These are phyloP conservation scores for Actinia equina DNA, from an alignment of 64 coral and sea anemone species.

Conservation along the genomic window DNA sequence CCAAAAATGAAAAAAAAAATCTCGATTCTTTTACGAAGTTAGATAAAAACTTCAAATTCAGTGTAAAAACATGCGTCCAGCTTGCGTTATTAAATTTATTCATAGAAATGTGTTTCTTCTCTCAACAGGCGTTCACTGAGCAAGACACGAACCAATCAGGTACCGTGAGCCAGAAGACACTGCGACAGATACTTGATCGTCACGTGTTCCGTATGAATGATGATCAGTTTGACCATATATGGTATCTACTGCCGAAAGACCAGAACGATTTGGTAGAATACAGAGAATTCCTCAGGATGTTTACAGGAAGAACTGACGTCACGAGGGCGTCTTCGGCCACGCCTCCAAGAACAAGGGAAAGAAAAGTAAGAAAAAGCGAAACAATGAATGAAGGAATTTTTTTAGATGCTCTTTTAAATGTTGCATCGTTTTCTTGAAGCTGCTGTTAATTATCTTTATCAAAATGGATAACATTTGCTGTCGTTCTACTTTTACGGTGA, in stretches of 20 bases:
- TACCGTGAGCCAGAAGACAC: slow-evolving; percentile 31
- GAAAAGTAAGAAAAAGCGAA: slow-evolving; percentile 28
- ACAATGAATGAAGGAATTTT: background rate
- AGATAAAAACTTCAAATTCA: too few relatives aligned
- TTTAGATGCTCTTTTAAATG: too few relatives aligned
- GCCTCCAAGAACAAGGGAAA: slow-evolving; percentile 50
- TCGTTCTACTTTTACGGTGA: too few relatives aligned
- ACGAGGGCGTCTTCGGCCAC: slow-evolving; percentile 56
- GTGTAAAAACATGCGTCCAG: background rate
- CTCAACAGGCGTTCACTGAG: slow-evolving; percentile 68
- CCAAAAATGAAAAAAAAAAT: too few relatives aligned
- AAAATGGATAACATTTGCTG: too few relatives aligned
- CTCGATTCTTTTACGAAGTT: too few relatives aligned
- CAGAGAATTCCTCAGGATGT: slow-evolving; percentile 74
- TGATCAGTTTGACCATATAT: slow-evolving; percentile 84
- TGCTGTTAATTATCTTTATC: too few relatives aligned
- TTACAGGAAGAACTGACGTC: slow-evolving; percentile 51
- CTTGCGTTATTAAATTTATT: background rate
- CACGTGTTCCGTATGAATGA: slow-evolving; percentile 92
- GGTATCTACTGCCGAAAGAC: slow-evolving; percentile 45
- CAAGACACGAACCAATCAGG: slow-evolving; percentile 49
- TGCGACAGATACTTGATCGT: slow-evolving; percentile 61
- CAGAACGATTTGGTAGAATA: slow-evolving; percentile 65
- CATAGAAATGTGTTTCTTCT: background rate
- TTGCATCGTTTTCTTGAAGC: too few relatives aligned